Evolutionary conservation across 2,888 invertebrate species (phyloP), one percentile per base, ranked within the genome.

Genomic region (Drosophila tripunctata): DNA sequence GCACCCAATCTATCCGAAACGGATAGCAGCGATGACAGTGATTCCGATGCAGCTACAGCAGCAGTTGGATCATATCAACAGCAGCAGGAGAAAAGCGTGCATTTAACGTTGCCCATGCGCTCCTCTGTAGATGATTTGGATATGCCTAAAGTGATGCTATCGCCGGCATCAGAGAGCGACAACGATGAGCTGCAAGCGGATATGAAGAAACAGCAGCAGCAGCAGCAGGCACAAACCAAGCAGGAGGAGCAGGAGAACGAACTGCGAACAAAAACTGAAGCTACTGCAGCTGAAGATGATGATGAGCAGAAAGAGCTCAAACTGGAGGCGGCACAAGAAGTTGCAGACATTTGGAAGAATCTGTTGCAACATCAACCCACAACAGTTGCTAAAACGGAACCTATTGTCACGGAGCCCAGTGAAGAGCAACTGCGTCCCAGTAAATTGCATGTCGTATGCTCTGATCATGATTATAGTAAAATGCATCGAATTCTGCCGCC

Each of bases 1-100:
- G 96, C 95, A 2, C 92, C 96, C 36, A 96, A 96, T 92, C 92
- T 97, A 36, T 96, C 96, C 0, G 96, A 96, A 85, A 96, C 96
- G 89, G 96, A 96, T 80, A 96, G 95, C 69, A 95, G 95, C 77
- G 94, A 94, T 62, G 96, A 96, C 68, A 93, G 92, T 2, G 94
- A 94, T 10, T 85, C 88, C 21, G 84, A 90, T 79, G 76, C 61
- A n/a, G n/a, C n/a, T n/a, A n/a, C n/a, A n/a, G n/a, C n/a, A 2
- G 56, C 2, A 72, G 69, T 31, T 27, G 31, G n/a, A n/a, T n/a
- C 24, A 8, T 10, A 27, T 27, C 51, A 40, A 3, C 22, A 31
- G 3, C 68, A 71, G 8, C 35, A 8, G 1, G 8, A n/a, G 2
- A 8, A n/a, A 24, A 27, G 7, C 36, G 30, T n/a, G n/a, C n/a